Evolutionary conservation across 2,797 vertebrate genomes (phyloP), one percentile per base, ranked within the genome.

Genomic region (Rhinogobio ventralis): DNA sequence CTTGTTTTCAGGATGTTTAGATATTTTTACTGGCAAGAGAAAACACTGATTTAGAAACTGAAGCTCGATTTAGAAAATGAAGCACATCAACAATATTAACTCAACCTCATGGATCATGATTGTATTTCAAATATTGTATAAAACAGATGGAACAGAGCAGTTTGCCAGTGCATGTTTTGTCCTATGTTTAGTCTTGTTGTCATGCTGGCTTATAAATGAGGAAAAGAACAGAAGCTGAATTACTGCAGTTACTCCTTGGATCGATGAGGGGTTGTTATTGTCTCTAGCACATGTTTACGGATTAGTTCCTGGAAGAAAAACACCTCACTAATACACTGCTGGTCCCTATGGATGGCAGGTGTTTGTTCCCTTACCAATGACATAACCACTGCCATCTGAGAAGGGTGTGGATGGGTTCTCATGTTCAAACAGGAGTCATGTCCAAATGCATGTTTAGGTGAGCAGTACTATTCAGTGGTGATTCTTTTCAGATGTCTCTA

Each of bases 401-500:
- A 72, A 85, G 83, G 67, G 83, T 42, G 83, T 85, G 83, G 72
- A 39, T 77, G 15, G 23, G 20, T 64, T 85, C 67, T 72, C 64
- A 64, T 28, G 75, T 79, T 79, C 49, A 55, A 77, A 84, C 82
- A 77, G 62, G 74, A 77, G 30, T 84, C 25, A 39, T 68, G 23
- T 68, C 3, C 28, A 84, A 82, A 76, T n/a, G 36, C 25, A 60
- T 23, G 73, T 78, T 84, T 11, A 69, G 73, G 13, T 77, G 9
- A 77, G 46, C 17, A 28, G 20, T 74, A 7, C 28, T 82, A n/a
- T 36, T 74, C 28, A 74, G 30, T 66, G n/a, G 45, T 17, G 55
- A n/a, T 39, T 64, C 14, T 39, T 42, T 75, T 15, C 7, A 64
- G 8, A 74, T 1, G 13, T 42, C 20, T 19, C 15, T 19, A 11